These are phyloP conservation scores for Hymenochirus boettgeri DNA, from an alignment of 2,113 vertebrate species.

Conservation along the genomic window DNA sequence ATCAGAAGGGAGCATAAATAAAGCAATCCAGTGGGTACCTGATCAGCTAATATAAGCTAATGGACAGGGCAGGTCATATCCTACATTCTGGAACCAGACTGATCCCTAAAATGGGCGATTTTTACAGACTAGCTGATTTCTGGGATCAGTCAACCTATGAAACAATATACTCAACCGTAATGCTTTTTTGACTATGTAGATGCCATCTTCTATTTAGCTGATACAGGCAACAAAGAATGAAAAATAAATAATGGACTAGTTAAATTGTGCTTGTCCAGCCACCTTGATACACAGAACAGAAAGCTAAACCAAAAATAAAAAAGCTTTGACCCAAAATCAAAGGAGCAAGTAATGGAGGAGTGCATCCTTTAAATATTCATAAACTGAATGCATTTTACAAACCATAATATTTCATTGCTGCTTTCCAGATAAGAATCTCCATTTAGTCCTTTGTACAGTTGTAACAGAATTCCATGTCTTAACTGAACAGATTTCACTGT, in stretches of 20 bases:
- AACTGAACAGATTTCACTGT: constrained; percentile 19
- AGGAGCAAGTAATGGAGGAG: constrained; percentile 19
- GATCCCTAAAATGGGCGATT: too few relatives aligned
- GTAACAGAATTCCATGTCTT: constrained; percentile 3
- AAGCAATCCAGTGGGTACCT: too few relatives aligned
- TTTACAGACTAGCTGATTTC: too few relatives aligned
- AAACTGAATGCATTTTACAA: constrained; percentile 33
- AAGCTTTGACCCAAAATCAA: constrained; percentile 33
- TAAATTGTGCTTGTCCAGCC: neutral
- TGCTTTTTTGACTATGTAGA: too few relatives aligned
- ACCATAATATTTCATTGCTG: constrained; percentile 37
- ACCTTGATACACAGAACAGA: constrained; percentile 4
- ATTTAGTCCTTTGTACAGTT: constrained; percentile 3
- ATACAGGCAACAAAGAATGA: neutral
- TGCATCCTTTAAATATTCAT: constrained; percentile 33
- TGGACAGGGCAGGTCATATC: too few relatives aligned
- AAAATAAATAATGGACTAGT: constrained; percentile 1
- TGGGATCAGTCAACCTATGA: too few relatives aligned
- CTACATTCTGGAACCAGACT: too few relatives aligned
- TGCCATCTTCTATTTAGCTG: neutral
- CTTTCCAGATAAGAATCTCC: constrained; percentile 31
- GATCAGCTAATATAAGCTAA: too few relatives aligned
- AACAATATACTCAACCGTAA: too few relatives aligned
- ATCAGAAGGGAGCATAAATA: too few relatives aligned
- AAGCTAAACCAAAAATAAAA: constrained; percentile 15